These are phyloP conservation scores for Phasia obesa DNA, from an alignment of 2,888 invertebrate genomes.

Conservation along the genomic window DNA sequence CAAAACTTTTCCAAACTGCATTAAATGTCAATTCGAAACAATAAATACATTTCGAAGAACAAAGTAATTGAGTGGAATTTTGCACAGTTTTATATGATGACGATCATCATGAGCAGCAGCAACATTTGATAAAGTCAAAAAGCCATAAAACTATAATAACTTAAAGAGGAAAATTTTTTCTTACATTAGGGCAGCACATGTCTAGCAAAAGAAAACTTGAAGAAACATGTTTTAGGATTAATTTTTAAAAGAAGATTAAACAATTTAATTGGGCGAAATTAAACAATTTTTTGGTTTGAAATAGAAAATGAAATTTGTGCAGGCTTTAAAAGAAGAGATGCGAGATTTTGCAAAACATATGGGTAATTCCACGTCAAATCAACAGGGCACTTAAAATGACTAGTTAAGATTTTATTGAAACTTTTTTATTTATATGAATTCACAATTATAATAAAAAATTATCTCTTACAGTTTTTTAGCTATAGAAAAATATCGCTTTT, in stretches of 20 bases:
- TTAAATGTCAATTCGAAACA: conserved; percentile 67
- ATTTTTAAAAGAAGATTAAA: not conserved
- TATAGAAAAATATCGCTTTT: too few relatives aligned
- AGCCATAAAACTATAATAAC: conserved; percentile 39
- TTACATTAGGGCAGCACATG: not conserved
- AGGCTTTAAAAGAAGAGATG: too few relatives aligned
- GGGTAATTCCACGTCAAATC: too few relatives aligned
- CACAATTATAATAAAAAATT: too few relatives aligned
- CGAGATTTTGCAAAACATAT: too few relatives aligned
- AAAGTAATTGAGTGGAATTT: conserved; percentile 74
- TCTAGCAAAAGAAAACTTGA: not conserved
- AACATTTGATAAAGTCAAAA: conserved; percentile 32
- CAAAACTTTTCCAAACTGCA: conserved; percentile 60
- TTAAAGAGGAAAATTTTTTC: conserved; percentile 23
- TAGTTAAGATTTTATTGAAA: too few relatives aligned
- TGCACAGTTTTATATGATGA: conserved; percentile 35
- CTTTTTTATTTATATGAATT: too few relatives aligned
- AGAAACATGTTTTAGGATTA: not conserved
- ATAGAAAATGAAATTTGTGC: too few relatives aligned
- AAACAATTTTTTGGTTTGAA: too few relatives aligned
- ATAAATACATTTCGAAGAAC: conserved; percentile 68
- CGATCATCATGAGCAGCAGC: not conserved
- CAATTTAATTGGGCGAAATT: too few relatives aligned
- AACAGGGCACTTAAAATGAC: too few relatives aligned
- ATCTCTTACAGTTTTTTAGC: too few relatives aligned